Evolutionary conservation across 2,797 vertebrate species (phyloP).

Genomic region (Pagetopsis macropterus): DNA sequence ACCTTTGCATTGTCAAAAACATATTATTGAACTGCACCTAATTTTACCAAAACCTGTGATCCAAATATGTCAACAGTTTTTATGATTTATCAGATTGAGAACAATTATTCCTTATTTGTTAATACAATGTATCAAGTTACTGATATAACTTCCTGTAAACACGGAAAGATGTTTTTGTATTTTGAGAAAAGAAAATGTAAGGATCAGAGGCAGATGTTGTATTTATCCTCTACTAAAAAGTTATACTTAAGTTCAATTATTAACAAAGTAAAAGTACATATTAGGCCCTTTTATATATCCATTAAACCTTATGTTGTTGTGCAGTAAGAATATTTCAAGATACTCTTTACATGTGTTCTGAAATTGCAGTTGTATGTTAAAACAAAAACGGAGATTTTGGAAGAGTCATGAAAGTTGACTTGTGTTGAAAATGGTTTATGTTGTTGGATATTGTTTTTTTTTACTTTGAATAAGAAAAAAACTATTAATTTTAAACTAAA

Average conservation of each 20-base stretch:
- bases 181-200: too few species aligned
- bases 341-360: too few species aligned
- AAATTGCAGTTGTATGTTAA: too few species aligned
- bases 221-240: background rate
- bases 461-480: too few species aligned
- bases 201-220: background rate
- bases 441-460: too few species aligned
- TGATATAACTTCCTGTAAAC: background rate
- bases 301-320: too few species aligned
- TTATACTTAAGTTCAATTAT: background rate
- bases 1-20: background rate
- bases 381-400: too few species aligned
- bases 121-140: background rate
- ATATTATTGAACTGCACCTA: background rate
- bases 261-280: background rate
- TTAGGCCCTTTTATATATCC: background rate
- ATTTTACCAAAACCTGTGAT: background rate
- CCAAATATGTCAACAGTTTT: background rate
- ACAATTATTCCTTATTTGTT: background rate
- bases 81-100: background rate
- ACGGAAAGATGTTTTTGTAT: background rate
- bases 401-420: too few species aligned
- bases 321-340: too few species aligned
- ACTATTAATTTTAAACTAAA: too few species aligned
- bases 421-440: too few species aligned